These are phyloP conservation scores for Pinna nobilis DNA, from an alignment of 1,140 invertebrate species.

Conservation along the genomic window DNA sequence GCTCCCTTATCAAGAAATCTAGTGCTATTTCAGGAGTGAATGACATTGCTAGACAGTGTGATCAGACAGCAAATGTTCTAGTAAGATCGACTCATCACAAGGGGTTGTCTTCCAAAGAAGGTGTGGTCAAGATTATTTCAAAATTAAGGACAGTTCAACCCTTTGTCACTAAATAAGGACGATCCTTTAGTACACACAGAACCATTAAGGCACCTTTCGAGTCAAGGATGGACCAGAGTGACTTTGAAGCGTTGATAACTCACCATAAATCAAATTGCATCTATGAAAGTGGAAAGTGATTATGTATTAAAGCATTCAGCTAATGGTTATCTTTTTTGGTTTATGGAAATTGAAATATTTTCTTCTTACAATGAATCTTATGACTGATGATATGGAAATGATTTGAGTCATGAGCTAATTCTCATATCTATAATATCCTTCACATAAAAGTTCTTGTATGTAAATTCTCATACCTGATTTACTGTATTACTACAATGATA, in stretches of 20 bases:
- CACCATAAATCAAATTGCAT: not conserved
- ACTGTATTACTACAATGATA: not conserved
- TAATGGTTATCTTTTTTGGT: too few species aligned
- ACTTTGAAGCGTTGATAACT: not conserved
- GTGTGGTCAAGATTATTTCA: slow-evolving; percentile 1
- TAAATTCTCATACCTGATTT: too few species aligned
- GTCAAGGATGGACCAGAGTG: not conserved
- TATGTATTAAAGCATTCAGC: not conserved
- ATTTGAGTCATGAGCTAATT: too few species aligned
- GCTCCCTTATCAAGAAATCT: slow-evolving; percentile 1
- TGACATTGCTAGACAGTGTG: not conserved
- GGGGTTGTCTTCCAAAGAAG: not conserved
- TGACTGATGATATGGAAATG: too few species aligned
- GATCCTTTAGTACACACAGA: not conserved
- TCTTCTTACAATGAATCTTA: too few species aligned
- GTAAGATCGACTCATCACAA: not conserved
- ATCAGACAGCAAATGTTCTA: not conserved
- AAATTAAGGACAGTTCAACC: slow-evolving; percentile 1
- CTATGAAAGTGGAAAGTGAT: not conserved
- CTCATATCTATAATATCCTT: too few species aligned
- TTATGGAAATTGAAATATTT: too few species aligned
- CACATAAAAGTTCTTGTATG: too few species aligned
- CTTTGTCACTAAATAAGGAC: not conserved
- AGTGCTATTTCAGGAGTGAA: not conserved
- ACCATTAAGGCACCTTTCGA: not conserved